Base-by-base conservation (phyloP, 2,888 invertebrate genomes). In the Sphaerophoria taeniata region DNA sequence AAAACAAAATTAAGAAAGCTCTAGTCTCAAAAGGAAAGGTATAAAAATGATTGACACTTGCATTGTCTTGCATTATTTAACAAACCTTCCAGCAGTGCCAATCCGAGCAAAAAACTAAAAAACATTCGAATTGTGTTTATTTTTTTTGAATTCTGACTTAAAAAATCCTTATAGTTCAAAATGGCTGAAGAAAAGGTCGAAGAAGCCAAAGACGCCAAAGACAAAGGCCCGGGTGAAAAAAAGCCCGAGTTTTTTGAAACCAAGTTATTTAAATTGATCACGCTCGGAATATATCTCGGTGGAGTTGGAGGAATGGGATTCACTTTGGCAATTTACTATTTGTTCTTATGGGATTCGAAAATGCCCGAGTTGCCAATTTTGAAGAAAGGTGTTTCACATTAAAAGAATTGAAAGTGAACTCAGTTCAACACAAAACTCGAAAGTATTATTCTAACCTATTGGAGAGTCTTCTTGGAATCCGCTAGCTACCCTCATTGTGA, bases 291-390 rank as follows among this genome's bases (percentile, higher is more conserved):
- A 16, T 91, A 91, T 24, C 88, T 91, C 89, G 91, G 90, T 43
- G 91, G 91, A 0, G 90, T 91, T 0, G 89, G 90, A 43, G 91
- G 91, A 61, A 88, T 91, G 84, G 91, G 91, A 11, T 88, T 90
- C 71, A 88, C 90, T 0, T 79, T 91, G 76, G 91, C 92, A 24
- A 87, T 91, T 71, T 91, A 92, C 75, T 91, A 91, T 87, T 83
- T 91, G 2, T 91, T 91, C 75, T 90, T 91, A 61, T 91, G 91
- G 91, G 91, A 91, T 53, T 91, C 92, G 2, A 89, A 90, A 16
- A 91, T 91, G 91, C 91, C 91, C 16, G 90, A 90, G 9, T 76
- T 91, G 74, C 91, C 91, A 47, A 87, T 90, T 56, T 89, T 90
- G 71, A 91, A 90, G 87, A 84, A 80, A 72, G 36, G 24, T 24